phyloP scores from a whole-genome alignment of 2,888 invertebrate species.

The Meteorus colon region DNA sequence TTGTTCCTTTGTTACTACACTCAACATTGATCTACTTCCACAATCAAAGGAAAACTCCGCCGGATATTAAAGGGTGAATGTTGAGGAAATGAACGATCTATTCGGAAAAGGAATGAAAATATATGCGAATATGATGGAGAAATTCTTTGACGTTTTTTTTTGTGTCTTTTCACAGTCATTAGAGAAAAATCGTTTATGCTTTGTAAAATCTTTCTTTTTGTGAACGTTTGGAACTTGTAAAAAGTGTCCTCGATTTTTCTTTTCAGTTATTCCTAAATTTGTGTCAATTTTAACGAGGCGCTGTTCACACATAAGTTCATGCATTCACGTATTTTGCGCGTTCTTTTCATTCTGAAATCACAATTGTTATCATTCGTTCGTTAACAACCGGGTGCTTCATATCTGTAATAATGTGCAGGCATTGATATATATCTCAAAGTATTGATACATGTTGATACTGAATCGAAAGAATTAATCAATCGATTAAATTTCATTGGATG shows the following conservation, averaged over 20 bases:
- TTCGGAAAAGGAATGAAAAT: neutral
- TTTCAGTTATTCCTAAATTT: slow-evolving; percentile 7
- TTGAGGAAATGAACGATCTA: neutral
- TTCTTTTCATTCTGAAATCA: slow-evolving; percentile 22
- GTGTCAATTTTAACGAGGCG: slow-evolving; percentile 40
- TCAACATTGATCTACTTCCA: neutral
- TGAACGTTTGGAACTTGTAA: neutral
- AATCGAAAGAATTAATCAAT: neutral
- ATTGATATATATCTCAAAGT: neutral
- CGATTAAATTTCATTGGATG: neutral
- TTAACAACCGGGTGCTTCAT: neutral
- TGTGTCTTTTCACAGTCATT: neutral
- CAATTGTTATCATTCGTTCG: neutral
- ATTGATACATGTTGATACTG: neutral
- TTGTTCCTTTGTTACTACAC: neutral
- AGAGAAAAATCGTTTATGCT: neutral
- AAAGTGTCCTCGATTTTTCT: neutral
- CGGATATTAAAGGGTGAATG: neutral
- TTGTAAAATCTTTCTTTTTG: neutral
- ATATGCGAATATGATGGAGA: neutral
- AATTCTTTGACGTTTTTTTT: neutral
- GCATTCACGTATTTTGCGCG: neutral
- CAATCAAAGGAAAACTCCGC: slow-evolving; percentile 4
- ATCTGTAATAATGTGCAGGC: neutral
- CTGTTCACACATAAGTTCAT: slow-evolving; percentile 11